Percentiles rank a stretch among this genome's conserved stretches.
These are phyloP conservation scores for Acanthurus tractus DNA, from an alignment of 2,797 vertebrate genomes.

Conservation along the genomic window DNA sequence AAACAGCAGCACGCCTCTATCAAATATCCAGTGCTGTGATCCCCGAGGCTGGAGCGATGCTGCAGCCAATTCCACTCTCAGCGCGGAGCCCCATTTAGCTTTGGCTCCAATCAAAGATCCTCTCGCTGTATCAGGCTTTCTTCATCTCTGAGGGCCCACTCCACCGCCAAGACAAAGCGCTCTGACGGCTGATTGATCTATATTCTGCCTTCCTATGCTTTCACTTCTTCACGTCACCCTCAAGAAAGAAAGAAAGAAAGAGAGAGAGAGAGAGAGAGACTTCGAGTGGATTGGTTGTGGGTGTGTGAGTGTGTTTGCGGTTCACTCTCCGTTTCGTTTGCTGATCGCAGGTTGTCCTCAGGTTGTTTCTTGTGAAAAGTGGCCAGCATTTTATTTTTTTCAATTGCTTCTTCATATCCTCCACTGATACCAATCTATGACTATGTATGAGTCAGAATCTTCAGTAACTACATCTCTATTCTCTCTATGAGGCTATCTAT, in stretches of 20 bases:
- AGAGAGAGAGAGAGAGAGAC: not conserved
- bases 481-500: conserved; percentile 43
- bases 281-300: conserved; percentile 18
- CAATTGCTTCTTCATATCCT: conserved; percentile 1
- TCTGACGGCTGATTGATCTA: conserved; percentile 66
- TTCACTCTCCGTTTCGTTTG: not conserved
- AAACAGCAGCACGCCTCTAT: conserved; percentile 17
- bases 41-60: conserved; percentile 40
- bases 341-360: conserved; percentile 18
- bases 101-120: conserved; percentile 70
- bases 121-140: conserved; percentile 51
- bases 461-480: conserved; percentile 41
- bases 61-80: conserved; percentile 52
- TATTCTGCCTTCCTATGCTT: conserved; percentile 31
- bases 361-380: conserved; percentile 12
- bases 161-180: conserved; percentile 34
- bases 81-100: conserved; percentile 56
- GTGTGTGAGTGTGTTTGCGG: conserved; percentile 11
- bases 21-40: conserved; percentile 44
- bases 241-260: conserved; percentile 19
- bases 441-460: conserved; percentile 53
- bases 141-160: conserved; percentile 60
- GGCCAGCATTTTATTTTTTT: not conserved
- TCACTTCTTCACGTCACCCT: not conserved
- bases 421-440: conserved; percentile 28